Base-by-base conservation (phyloP, 2,797 vertebrate genomes). In the Gallirallus australis region DNA sequence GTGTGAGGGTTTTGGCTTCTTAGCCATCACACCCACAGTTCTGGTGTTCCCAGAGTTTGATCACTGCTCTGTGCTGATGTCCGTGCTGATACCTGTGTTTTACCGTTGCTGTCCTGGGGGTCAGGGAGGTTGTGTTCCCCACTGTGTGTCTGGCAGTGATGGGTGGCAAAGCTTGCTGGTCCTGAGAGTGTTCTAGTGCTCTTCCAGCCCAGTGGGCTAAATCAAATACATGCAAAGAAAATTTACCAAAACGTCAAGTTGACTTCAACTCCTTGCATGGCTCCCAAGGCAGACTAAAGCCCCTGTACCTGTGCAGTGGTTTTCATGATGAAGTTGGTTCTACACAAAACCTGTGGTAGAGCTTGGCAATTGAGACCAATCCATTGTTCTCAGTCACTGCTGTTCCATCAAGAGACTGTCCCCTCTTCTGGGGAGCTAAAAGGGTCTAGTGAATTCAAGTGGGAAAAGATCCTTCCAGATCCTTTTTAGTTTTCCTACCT, bases 41-140 rank as follows among this genome's bases (percentile, higher is more conserved):
- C 30, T n/a, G 30, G 20, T 2, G 2, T 70, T 72, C 63, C 63
- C 3, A 3, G 72, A 17, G 35, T 73, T 10, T n/a, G 52, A 8
- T 20, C 1, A 0, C 19, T 76, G 2, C 20, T 7, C n/a, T 30
- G 53, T 75, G 30, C 57, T 40, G 12, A 5, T 25, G 23, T 39
- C 19, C 1, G 0, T 39, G 61, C 33, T 88, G 53, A 30, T 48
- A 27, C 39, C 19, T 1, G 0, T 37, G 56, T 52, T 23, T 1
- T 1, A 7, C 15, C 15, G 28, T 28, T 3, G 15, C 42, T 54
- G 40, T 69, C 33, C 33, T 27, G 4, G 37, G 45, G 86, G 2
- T n/a, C 3, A 4, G 59, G 47, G 1, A 24, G 39, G n/a, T 19
- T 60, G 31, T 54, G 39, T n/a, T 82, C 57, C 71, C 85, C 0